Evolutionary conservation across 1,140 invertebrate genomes (phyloP), one percentile per base, ranked within the genome.

Genomic region (Lethrus apterus): DNA sequence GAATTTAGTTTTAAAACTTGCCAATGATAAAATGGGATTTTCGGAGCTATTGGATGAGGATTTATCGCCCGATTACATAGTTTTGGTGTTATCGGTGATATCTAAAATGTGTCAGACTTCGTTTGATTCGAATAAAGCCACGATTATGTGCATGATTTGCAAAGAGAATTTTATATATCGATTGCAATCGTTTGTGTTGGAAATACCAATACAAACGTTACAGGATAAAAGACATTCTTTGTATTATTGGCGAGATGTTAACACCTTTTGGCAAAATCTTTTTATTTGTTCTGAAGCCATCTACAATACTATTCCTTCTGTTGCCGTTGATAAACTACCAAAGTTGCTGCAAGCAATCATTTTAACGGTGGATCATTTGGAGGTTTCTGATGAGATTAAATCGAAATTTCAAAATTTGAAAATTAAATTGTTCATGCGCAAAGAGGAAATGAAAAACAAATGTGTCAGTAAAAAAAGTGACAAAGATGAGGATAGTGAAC

Each of bases 211-310:
- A 26, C 48, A 55, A 4, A 47, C 54, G 20, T 59, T 59, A 8
- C 29, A 49, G 2, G 33, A 55, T 17, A 67, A 67, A 33, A 58
- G 48, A 14, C 45, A 66, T 20, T 62, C 69, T 32, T 54, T 56
- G 24, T 50, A 48, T 34, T 72, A 70, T 32, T 73, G 70, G 71
- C 58, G 59, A 5, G 54, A 68, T 40, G 51, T 56, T 52, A 54
- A 55, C 15, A 44, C 52, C 15, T 73, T 73, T 62, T 73, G 68
- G 65, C 34, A 46, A 1, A 65, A 70, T 50, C 60, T 70, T 18
- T 47, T 67, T 9, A 46, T 24, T 34, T 62, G 67, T 51, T 61
- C 51, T 46, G 58, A 65, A 47, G 59, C 38, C n/a, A 58, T 71
- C 7, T 58, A 63, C 11, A 52, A 62, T 13, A 34, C 66, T 13